phyloP scores from a whole-genome alignment of 2,888 invertebrate species.

The Caprella mutica region DNA sequence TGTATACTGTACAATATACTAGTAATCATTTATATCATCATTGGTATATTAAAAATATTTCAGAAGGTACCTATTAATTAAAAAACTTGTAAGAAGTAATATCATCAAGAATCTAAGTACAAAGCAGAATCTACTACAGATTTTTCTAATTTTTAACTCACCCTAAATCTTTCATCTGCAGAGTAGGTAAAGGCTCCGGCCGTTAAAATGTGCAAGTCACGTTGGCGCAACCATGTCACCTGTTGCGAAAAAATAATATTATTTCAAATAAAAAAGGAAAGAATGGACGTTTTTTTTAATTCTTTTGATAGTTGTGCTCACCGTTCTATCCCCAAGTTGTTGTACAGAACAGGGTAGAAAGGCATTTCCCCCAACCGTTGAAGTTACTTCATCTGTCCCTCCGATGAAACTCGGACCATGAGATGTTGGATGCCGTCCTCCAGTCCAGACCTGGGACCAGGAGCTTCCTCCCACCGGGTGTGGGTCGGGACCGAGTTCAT shows the following conservation, averaged over 20 bases:
- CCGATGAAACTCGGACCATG: background rate
- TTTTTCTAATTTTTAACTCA: no score
- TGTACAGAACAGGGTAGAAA: slow-evolving; percentile 14
- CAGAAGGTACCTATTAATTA: no score
- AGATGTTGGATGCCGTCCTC: background rate
- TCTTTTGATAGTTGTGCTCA: background rate
- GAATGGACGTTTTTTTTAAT: background rate
- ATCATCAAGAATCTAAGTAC: no score
- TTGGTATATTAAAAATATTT: no score
- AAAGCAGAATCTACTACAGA: no score
- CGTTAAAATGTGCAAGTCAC: slow-evolving; percentile 24
- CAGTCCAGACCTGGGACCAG: slow-evolving; percentile 3
- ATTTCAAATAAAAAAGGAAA: background rate
- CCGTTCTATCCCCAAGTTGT: slow-evolving; percentile 12
- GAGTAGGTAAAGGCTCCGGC: slow-evolving; percentile 24
- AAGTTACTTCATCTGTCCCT: slow-evolving; percentile 9
- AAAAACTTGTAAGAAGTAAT: no score
- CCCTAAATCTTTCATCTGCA: slow-evolving; percentile 23
- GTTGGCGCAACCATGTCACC: slow-evolving; percentile 30
- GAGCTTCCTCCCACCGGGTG: background rate
- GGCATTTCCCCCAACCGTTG: slow-evolving; percentile 1
- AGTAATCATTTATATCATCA: no score
- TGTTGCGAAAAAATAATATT: background rate
- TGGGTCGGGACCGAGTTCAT: background rate
- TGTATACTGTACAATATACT: no score